Evolutionary conservation across 1,140 invertebrate species (phyloP), one percentile per base, ranked within the genome.

Genomic region (Amphibalanus amphitrite): DNA sequence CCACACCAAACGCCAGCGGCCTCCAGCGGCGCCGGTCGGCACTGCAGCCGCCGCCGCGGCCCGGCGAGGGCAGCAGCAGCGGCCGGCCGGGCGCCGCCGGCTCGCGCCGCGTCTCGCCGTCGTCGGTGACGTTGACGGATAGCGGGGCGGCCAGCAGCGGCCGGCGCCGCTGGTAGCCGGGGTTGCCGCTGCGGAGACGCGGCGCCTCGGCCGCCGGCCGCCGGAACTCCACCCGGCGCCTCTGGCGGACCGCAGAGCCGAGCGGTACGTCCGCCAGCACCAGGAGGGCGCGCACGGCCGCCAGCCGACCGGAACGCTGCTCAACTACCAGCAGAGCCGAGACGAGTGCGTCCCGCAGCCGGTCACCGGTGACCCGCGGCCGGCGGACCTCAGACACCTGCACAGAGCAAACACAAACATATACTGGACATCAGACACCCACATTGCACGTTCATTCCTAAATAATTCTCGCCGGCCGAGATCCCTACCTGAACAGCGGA

Each of bases 1-100:
- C 70, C 15, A 69, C 29, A 4, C 74, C 74, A 69, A 74, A 75
- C 13, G 64, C 70, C n/a, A 75, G 72, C 29, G 71, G 71, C 20
- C 73, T 30, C 15, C 71, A 72, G 17, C 30, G 59, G 29, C 65
- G n/a, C 3, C 3, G 1, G 8, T 67, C 26, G 28, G 26, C 10
- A 67, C 69, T 28, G 59, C 74, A 73, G 15, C 40, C 69, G 25
- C 73, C 74, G 64, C n/a, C 69, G n/a, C 13, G 23, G 29, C 71
- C 70, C 3, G 72, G 69, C 17, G 67, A 59, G 25, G 73, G 71
- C 1, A 75, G 26, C 4, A 71, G 71, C 10, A 75, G 47, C 71
- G 73, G 72, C 25, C 71, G 38, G 25, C 38, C 29, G 47, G 10
- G 1, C 10, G 1, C 20, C 6, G 47, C 13, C 47, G 10, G 13